Base-by-base conservation (phyloP, 2,113 vertebrate species). In the Elgaria multicarinata region DNA sequence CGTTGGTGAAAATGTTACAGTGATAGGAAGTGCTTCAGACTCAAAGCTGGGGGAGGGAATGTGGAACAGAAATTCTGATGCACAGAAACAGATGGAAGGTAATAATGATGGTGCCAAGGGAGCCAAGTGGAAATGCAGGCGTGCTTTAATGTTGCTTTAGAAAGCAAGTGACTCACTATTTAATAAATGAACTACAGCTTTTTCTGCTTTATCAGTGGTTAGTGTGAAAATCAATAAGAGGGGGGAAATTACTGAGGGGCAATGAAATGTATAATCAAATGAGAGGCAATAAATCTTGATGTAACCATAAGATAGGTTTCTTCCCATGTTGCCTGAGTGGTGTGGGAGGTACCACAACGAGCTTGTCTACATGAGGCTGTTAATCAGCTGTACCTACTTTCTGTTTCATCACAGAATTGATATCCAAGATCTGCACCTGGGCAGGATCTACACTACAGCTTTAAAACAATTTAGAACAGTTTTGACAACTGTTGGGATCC, bases 81-180 rank as follows among this genome's bases (percentile, higher is more conserved):
- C 62, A 18, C 20, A 58, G 36, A 58, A 90, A 64, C 76, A 92
- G 85, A 87, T 71, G 24, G 80, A 91, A 90, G 33, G 72, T 55
- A 84, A 84, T 89, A 91, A 91, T 3, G 55, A 44, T 90, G 53
- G 81, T 33, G 88, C 81, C 22, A 83, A 7, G 44, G 69, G 66
- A 91, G 39, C 72, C 5, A 33, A 74, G 55, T 81, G 33, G 86
- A 86, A 80, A 76, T 87, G 1, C 2, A 10, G 28, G 58, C 18
- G 31, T 42, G 1, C 78, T 83, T 92, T 90, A 93, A 79, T 83
- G 39, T 1, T 53, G 80, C 5, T 69, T 90, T 89, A 64, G 80
- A n/a, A 64, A 53, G 20, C 80, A 72, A 50, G 58, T 46, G 53
- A 67, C 46, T 90, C 12, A 6, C 28, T 31, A 31, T 91, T 78